Conservation (phyloP, 2,888 invertebrate species). For the Gandaritis pyraliata region DNA sequence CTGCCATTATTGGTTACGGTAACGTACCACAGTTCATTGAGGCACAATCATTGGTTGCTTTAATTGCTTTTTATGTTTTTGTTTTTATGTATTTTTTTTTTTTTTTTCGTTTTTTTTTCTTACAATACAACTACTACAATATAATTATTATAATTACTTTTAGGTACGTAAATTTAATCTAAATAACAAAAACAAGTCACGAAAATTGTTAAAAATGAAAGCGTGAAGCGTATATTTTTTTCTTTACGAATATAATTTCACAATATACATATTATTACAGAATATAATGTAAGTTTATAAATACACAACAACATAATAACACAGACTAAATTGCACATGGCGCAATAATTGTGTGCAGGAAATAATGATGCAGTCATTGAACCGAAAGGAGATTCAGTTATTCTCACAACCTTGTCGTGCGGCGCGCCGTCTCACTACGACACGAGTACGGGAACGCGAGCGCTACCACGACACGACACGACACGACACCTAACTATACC, state of each 20-base stretch:
- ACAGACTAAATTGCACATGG: slow-evolving; percentile 83
- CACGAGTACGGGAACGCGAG: slow-evolving; percentile 41
- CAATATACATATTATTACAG: slow-evolving; percentile 83
- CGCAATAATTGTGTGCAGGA: slow-evolving; percentile 80
- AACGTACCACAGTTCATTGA: slow-evolving; percentile 85
- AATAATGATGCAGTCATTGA: slow-evolving; percentile 80
- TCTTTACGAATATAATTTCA: slow-evolving; percentile 82
- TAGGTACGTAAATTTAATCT: slow-evolving; percentile 84
- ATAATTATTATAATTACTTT: slow-evolving; percentile 83
- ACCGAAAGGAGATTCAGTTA: slow-evolving; percentile 81
- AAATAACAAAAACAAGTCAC: slow-evolving; percentile 84
- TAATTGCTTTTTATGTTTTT: slow-evolving; percentile 76
- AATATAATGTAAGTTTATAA: slow-evolving; percentile 78
- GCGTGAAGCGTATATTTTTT: slow-evolving; percentile 82
- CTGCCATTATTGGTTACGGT: slow-evolving; percentile 82
- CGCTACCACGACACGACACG: slow-evolving; percentile 31
- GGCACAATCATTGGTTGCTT: slow-evolving; percentile 85
- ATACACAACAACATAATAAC: slow-evolving; percentile 84
- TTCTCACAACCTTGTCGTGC: slow-evolving; percentile 72
- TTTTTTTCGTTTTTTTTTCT: slow-evolving; percentile 57
- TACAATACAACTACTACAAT: slow-evolving; percentile 73
- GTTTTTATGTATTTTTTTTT: slow-evolving; percentile 56
- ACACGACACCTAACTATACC: slow-evolving; percentile 53
- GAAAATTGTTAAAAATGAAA: slow-evolving; percentile 81
- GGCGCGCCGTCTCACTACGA: slow-evolving; percentile 25